Percentiles rank a stretch among this genome's conserved stretches.
Conservation (phyloP, 64 coral and sea anemone genomes). For the Pocillopora damicornis region DNA sequence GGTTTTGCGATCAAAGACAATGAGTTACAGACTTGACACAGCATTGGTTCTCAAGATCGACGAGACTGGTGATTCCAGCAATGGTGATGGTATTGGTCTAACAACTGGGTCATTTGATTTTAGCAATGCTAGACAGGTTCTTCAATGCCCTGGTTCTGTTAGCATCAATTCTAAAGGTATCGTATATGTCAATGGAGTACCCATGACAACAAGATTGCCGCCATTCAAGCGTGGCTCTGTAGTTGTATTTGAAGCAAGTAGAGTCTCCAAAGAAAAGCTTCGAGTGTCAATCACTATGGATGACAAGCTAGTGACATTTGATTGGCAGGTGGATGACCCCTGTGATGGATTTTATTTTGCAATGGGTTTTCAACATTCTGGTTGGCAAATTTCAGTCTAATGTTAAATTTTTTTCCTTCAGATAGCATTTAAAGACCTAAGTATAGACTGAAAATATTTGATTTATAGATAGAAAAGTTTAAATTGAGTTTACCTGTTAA, state of each 20-base stretch:
- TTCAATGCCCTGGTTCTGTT: constrained; percentile 79
- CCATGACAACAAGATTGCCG: constrained; percentile 91
- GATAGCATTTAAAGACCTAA: no score
- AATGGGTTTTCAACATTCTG: constrained; percentile 96
- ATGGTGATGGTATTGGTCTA: constrained; percentile 93
- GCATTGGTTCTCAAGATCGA: constrained; percentile 82
- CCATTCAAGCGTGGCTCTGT: constrained; percentile 79
- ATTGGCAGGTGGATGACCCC: constrained; percentile 76
- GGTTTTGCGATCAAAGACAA: constrained; percentile 81
- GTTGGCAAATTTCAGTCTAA: constrained; percentile 89
- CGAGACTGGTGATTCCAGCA: constrained; percentile 86
- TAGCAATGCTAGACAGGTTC: constrained; percentile 77
- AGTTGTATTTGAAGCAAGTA: constrained; percentile 80
- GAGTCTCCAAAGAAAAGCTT: constrained; percentile 61
- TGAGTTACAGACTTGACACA: constrained; percentile 92
- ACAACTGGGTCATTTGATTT: constrained; percentile 84
- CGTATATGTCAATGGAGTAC: constrained; percentile 82
- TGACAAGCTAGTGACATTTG: constrained; percentile 97
- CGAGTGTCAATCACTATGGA: constrained; percentile 93
- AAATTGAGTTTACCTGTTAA: no score
- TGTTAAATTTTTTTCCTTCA: neutral
- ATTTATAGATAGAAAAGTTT: no score
- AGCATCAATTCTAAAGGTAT: constrained; percentile 95
- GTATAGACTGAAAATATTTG: no score
- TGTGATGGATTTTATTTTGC: constrained; percentile 93